Conservation (phyloP, 2,797 vertebrate genomes). For the Telmatherina bonti region DNA sequence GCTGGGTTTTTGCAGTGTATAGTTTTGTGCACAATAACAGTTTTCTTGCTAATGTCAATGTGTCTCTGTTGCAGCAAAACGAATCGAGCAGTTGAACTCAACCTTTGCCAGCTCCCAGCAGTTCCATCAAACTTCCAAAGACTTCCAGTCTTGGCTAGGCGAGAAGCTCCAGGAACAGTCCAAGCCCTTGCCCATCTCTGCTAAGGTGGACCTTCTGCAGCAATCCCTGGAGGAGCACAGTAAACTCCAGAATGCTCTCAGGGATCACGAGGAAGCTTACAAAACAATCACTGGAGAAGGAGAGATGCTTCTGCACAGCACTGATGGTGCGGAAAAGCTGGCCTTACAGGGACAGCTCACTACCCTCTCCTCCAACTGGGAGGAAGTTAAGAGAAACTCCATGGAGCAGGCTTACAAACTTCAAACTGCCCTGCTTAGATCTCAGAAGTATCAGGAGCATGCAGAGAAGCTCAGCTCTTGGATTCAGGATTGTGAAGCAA, state of each 20-base stretch:
- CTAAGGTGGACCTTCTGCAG: constrained; percentile 85
- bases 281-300: constrained; percentile 88
- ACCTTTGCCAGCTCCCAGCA: constrained; percentile 94
- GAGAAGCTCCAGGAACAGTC: constrained; percentile 87
- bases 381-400: constrained; percentile 88
- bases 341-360: constrained; percentile 90
- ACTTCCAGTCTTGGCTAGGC: constrained; percentile 92
- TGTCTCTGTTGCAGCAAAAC: constrained; percentile 83
- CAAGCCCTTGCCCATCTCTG: constrained; percentile 82
- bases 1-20: no score
- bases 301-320: constrained; percentile 90
- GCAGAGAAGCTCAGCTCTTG: constrained; percentile 87
- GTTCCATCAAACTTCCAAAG: constrained; percentile 94
- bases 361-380: constrained; percentile 88
- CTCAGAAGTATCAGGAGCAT: constrained; percentile 88
- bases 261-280: constrained; percentile 84
- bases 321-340: constrained; percentile 90
- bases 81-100: constrained; percentile 91
- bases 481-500: constrained; percentile 89
- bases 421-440: constrained; percentile 87
- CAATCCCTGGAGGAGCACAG: constrained; percentile 87
- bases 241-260: constrained; percentile 81
- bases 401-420: constrained; percentile 86
- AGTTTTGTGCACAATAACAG: neutral
- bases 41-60: constrained; percentile 5